A percentile compares a stretch with the other conserved stretches of the same genome.
Conservation (phyloP, 2,888 invertebrate species). For the Oasisia sp. region DNA sequence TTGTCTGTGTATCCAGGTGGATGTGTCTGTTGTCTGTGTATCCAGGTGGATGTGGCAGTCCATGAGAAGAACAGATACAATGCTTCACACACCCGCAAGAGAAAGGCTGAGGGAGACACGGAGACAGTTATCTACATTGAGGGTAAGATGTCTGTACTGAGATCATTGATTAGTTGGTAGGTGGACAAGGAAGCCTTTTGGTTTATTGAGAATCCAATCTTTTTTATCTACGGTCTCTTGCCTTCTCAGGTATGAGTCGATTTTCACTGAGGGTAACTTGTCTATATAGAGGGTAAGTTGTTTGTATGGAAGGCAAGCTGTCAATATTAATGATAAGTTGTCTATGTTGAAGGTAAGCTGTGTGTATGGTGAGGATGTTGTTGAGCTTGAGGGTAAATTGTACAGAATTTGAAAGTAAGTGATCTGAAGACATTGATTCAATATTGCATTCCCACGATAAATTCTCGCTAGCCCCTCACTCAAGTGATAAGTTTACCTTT, state of each 20-base stretch:
- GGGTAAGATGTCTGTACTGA: neutral
- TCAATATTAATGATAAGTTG: neutral
- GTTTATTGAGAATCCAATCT: neutral
- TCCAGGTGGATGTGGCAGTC: neutral
- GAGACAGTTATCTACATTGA: neutral
- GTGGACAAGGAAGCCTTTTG: too few species aligned
- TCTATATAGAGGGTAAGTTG: neutral
- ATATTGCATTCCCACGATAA: neutral
- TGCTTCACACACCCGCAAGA: neutral
- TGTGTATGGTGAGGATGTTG: neutral
- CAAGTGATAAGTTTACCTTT: too few species aligned
- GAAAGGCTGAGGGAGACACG: neutral
- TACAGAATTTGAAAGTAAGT: neutral
- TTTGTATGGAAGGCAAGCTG: neutral
- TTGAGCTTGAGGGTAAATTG: neutral
- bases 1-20: neutral
- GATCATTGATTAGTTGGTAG: too few species aligned
- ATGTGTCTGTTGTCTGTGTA: neutral
- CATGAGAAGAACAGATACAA: neutral
- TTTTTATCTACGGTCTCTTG: neutral
- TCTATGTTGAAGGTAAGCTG: neutral
- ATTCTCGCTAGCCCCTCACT: too few species aligned
- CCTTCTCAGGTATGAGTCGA: neutral
- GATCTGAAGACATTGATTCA: neutral
- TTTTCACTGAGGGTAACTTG: neutral